Conservation (phyloP, 2,888 invertebrate genomes). For the Polydrusus pterygomalis region DNA sequence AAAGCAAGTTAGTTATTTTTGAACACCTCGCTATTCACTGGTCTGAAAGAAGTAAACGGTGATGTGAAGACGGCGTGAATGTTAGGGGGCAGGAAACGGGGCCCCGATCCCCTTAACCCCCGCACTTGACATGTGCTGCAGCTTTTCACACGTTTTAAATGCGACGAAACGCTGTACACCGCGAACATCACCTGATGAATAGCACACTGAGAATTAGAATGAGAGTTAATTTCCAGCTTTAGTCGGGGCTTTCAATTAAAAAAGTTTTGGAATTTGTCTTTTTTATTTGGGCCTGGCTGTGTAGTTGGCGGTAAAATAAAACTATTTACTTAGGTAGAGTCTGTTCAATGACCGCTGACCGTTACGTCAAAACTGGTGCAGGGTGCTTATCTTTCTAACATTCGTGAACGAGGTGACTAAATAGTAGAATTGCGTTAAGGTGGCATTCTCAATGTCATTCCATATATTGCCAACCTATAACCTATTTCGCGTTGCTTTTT, state of each 20-base stretch:
- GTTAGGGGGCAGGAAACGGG: conserved; percentile 37
- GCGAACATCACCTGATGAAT: conserved; percentile 52
- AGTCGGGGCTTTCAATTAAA: conserved; percentile 29
- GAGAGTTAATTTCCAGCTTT: conserved; percentile 47
- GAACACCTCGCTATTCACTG: conserved; percentile 53
- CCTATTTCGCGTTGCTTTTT: too few species aligned
- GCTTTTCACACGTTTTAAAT: conserved; percentile 68
- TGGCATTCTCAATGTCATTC: too few species aligned
- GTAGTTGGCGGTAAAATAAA: not conserved
- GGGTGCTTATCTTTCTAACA: too few species aligned
- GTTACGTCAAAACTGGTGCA: too few species aligned
- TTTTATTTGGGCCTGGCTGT: conserved; percentile 7
- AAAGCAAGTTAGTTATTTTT: conserved; percentile 50
- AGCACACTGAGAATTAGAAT: conserved; percentile 42
- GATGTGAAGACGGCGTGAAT: conserved; percentile 47
- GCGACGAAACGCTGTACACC: conserved; percentile 39
- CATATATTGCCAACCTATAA: too few species aligned
- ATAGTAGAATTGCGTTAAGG: too few species aligned
- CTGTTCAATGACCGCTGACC: too few species aligned
- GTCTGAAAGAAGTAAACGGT: conserved; percentile 50
- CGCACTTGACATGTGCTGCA: conserved; percentile 67
- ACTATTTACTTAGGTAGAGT: not conserved
- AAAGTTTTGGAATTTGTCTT: conserved; percentile 15
- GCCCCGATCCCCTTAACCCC: conserved; percentile 27
- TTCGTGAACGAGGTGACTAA: too few species aligned